Percentiles rank a stretch among this genome's conserved stretches.
Evolutionary conservation across 2,113 vertebrate species (phyloP).

Genomic region (Junco hyemalis): DNA sequence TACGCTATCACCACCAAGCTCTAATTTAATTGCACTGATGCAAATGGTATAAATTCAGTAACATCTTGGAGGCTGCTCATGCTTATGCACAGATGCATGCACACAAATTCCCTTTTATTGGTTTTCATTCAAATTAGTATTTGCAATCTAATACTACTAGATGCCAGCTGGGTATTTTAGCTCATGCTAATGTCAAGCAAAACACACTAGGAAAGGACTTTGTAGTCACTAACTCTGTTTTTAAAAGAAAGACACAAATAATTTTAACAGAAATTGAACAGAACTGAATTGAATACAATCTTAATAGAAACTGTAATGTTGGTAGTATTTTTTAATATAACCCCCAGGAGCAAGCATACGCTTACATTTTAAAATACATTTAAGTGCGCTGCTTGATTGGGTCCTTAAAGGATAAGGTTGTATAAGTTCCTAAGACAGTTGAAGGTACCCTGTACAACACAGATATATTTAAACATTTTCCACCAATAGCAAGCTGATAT

Average conservation of each 20-base stretch:
- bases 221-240: neutral
- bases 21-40: slow-evolving; percentile 38
- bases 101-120: neutral
- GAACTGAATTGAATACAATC: neutral
- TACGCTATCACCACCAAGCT: neutral
- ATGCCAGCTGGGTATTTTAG: neutral
- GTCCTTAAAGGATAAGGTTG: neutral
- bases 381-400: neutral
- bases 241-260: neutral
- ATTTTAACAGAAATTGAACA: neutral
- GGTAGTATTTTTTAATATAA: neutral
- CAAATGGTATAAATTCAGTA: slow-evolving; percentile 12
- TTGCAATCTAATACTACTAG: neutral
- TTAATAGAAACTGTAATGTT: neutral
- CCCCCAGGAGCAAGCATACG: neutral
- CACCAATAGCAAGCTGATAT: neutral
- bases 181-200: neutral
- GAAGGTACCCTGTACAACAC: neutral
- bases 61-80: neutral
- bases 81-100: neutral
- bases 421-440: neutral
- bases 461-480: neutral
- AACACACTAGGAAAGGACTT: neutral
- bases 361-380: neutral
- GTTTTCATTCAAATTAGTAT: neutral